Conservation (phyloP, 2,888 invertebrate species). For the Mythimna vitellina region DNA sequence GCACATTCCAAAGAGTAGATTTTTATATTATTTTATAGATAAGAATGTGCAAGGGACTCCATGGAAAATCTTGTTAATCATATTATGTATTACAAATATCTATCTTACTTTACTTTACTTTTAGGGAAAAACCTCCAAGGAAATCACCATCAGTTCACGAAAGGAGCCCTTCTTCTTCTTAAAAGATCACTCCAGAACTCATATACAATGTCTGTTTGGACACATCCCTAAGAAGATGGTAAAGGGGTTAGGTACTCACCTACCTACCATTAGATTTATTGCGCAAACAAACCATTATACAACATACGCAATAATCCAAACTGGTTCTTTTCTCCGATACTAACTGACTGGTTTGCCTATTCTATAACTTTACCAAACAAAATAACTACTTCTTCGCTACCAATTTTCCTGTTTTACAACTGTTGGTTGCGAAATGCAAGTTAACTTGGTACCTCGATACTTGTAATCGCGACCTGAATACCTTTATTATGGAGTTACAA, state of each 20-base stretch:
- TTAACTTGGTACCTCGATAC: slow-evolving; percentile 17
- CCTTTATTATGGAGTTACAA: slow-evolving; percentile 21
- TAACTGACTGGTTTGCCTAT: slow-evolving; percentile 18
- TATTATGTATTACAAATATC: no score
- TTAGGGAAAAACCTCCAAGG: no score
- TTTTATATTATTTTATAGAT: no score
- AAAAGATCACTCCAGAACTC: no score
- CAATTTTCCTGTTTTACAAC: slow-evolving; percentile 57
- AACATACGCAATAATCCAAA: slow-evolving; percentile 18
- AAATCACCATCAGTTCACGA: no score
- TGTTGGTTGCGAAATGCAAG: slow-evolving; percentile 38
- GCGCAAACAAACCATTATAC: background rate
- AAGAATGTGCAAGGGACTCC: no score
- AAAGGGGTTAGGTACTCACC: background rate
- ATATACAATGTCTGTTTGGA: no score
- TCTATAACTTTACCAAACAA: slow-evolving; percentile 33
- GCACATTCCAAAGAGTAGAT: no score
- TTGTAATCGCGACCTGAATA: slow-evolving; percentile 51
- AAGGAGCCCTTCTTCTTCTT: no score
- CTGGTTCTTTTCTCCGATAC: slow-evolving; percentile 21
- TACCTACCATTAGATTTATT: background rate
- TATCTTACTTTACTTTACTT: no score
- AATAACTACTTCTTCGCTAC: slow-evolving; percentile 27
- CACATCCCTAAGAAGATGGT: background rate
- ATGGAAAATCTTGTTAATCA: no score